Base-by-base conservation (phyloP, 2,888 invertebrate species). In the Coenonympha arcania region DNA sequence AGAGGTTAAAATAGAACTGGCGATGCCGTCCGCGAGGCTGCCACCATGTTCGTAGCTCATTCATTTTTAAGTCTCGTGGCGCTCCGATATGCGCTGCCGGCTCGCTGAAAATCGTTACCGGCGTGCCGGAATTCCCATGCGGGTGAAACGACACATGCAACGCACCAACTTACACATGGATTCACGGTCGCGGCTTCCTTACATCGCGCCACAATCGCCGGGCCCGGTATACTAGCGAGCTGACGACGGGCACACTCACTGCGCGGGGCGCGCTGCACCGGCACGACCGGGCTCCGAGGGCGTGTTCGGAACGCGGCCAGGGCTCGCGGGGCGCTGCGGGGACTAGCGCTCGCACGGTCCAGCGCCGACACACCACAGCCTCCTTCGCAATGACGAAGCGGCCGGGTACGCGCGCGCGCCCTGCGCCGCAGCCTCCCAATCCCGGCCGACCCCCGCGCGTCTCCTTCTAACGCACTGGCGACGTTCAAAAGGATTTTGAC, bases 151-250 rank as follows among this genome's bases (percentile, higher is more conserved):
- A 41, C 53, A 55, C 58, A 56, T 54, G 48, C 71, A 80, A 74
- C 77, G 74, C 78, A 77, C 76, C 69, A 72, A 85, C 85, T 86
- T 85, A 85, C 85, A 86, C 85, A 85, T 85, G 70, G 69, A 79
- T 78, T 80, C 75, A 75, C 76, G 76, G 75, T 76, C 73, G 76
- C 77, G 73, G 77, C 73, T 80, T 74, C 77, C 74, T 83, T 76
- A 85, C 85, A 85, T 85, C 75, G 81, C 85, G 83, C 85, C 84
- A 82, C 76, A 92, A 92, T 65, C 88, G 93, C 69, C 91, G 93
- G 67, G 89, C 91, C 65, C 92, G 91, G 81, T 89, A 87, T 74
- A 73, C 70, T 89, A 79, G 88, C 85, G 64, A 89, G 88, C 62
- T 88, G 88, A 72, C 79, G 87, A 73, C 57, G 81, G 82, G 69